A percentile compares a stretch with the other conserved stretches of the same genome.
Conservation (phyloP, 2,113 vertebrate genomes). For the Nothobranchius furzeri region DNA sequence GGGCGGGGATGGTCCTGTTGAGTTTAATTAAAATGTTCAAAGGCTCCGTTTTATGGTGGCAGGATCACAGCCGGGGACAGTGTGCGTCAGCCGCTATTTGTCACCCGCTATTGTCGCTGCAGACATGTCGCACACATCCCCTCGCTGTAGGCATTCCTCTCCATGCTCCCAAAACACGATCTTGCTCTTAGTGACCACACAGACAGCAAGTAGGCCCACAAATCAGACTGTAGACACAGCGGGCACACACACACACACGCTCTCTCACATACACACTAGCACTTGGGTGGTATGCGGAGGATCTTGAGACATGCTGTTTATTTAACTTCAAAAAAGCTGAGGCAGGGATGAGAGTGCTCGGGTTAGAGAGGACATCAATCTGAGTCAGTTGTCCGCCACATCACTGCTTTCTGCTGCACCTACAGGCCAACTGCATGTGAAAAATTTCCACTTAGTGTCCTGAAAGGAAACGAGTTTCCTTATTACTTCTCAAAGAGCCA, state of each 20-base stretch:
- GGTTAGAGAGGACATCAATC: constrained; percentile 66
- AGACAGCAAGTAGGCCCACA: constrained; percentile 34
- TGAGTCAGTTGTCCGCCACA: constrained; percentile 59
- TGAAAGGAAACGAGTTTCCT: constrained; percentile 33
- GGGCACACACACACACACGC: constrained; percentile 38
- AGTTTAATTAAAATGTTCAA: constrained; percentile 81
- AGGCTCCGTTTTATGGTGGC: constrained; percentile 58
- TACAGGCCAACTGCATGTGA: constrained; percentile 42
- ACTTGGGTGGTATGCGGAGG: constrained; percentile 71
- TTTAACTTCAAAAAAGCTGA: constrained; percentile 70
- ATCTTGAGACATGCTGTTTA: constrained; percentile 71
- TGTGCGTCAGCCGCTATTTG: constrained; percentile 67
- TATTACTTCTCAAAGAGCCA: constrained; percentile 16
- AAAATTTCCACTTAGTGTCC: constrained; percentile 43
- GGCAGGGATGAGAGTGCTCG: constrained; percentile 62
- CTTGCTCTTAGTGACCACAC: constrained; percentile 20
- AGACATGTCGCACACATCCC: constrained; percentile 56
- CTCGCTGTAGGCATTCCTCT: constrained; percentile 19
- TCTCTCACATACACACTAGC: constrained; percentile 50
- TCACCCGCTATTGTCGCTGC: constrained; percentile 61
- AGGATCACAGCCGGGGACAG: constrained; percentile 56
- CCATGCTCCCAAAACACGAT: constrained; percentile 22
- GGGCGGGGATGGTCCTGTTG: constrained; percentile 74
- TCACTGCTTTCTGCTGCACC: constrained; percentile 45
- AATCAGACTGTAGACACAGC: constrained; percentile 52